Conservation (phyloP, 2,113 vertebrate genomes). For the Cynocephalus volans region DNA sequence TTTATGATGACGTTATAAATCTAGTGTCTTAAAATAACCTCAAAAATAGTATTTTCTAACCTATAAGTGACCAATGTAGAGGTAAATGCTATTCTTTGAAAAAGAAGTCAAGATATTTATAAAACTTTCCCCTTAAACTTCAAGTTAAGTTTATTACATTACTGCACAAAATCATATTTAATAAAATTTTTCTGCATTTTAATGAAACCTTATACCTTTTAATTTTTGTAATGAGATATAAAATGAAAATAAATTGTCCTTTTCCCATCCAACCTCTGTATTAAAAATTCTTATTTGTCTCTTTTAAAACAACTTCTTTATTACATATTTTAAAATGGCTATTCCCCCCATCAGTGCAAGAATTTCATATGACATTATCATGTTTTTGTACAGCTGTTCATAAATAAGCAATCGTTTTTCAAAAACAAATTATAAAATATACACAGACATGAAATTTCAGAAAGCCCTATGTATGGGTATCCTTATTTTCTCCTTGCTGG, state of each 20-base stretch:
- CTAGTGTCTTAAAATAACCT: slow-evolving; percentile 9
- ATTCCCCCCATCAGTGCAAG: neutral
- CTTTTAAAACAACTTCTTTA: neutral
- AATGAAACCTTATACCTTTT: neutral
- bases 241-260: neutral
- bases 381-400: slow-evolving; percentile 7
- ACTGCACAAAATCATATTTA: neutral
- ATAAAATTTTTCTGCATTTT: slow-evolving; percentile 16
- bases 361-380: neutral
- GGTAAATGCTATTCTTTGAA: neutral
- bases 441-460: neutral
- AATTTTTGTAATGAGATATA: neutral
- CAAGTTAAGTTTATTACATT: neutral
- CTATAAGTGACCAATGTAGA: neutral
- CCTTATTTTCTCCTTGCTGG: neutral
- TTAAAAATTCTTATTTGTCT: neutral
- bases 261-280: neutral
- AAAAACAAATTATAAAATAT: neutral
- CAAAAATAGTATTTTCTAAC: slow-evolving; percentile 2
- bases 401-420: slow-evolving; percentile 4
- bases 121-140: neutral
- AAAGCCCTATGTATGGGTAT: neutral
- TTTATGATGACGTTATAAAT: neutral
- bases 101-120: neutral
- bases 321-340: neutral